Evolutionary conservation across 1,140 invertebrate genomes (phyloP).

Genomic region (Aphis gossypii): DNA sequence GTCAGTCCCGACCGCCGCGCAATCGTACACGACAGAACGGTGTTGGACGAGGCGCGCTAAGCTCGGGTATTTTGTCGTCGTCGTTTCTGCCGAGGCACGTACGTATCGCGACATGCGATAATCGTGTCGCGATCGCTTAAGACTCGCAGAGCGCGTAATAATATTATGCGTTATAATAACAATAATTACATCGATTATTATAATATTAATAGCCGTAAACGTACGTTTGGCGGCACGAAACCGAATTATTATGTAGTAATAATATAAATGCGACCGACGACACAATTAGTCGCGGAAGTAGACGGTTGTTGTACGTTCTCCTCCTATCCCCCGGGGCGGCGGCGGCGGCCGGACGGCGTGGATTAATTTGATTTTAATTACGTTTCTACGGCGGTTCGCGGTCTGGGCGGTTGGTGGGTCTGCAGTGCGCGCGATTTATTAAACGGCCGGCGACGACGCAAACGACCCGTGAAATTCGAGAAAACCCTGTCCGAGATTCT

Average conservation of each 20-base stretch:
- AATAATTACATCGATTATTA: neutral
- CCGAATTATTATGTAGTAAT: neutral
- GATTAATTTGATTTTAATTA: conserved; percentile 56
- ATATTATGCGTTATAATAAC: neutral
- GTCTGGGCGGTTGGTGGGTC: neutral
- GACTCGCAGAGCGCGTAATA: neutral
- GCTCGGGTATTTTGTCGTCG: neutral
- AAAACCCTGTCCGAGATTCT: conserved; percentile 35
- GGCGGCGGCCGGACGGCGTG: neutral
- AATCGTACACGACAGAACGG: too few relatives aligned
- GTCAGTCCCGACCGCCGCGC: neutral
- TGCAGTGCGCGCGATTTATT: conserved; percentile 19
- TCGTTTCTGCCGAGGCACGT: neutral
- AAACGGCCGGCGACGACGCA: conserved; percentile 48
- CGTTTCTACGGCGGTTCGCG: neutral
- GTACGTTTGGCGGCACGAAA: neutral
- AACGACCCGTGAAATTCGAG: conserved; percentile 56
- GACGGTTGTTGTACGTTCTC: neutral
- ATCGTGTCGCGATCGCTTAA: neutral
- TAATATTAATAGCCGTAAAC: neutral
- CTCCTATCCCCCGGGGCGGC: too few relatives aligned
- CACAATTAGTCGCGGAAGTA: conserved; percentile 5
- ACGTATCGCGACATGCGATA: neutral
- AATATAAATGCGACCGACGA: neutral
- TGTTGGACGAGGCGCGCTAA: too few relatives aligned